Conservation (phyloP, 2,113 vertebrate genomes). For the Erythrolamprus reginae region DNA sequence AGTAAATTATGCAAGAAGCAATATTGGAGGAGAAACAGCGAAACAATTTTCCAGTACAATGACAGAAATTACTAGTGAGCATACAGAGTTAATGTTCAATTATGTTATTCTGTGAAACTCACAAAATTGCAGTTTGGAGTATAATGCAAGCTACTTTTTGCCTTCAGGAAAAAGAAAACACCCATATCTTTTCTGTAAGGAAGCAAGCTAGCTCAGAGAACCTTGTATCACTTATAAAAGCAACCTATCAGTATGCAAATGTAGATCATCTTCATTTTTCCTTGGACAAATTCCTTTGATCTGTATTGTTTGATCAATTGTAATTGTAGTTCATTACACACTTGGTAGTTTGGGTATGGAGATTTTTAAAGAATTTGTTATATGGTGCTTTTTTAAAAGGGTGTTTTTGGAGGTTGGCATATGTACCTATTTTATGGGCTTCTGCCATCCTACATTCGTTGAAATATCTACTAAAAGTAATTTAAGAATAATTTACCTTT, state of each 20-base stretch:
- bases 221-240: background rate
- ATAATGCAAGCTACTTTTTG: background rate
- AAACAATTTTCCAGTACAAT: background rate
- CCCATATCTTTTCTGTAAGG: background rate
- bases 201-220: background rate
- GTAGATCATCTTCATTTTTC: background rate
- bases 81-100: background rate
- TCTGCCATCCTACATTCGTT: background rate
- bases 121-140: background rate
- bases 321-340: background rate
- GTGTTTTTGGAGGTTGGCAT: background rate
- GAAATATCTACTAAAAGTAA: background rate
- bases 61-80: background rate
- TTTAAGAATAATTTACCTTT: background rate
- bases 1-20: background rate
- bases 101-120: background rate
- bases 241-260: background rate
- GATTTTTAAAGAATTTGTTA: background rate
- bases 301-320: background rate
- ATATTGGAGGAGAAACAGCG: background rate
- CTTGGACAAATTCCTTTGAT: background rate
- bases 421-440: background rate
- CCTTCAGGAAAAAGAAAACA: background rate
- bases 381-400: background rate
- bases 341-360: background rate